These are phyloP conservation scores for Oryzias javanicus DNA, from an alignment of 2,113 vertebrate genomes.

Conservation along the genomic window DNA sequence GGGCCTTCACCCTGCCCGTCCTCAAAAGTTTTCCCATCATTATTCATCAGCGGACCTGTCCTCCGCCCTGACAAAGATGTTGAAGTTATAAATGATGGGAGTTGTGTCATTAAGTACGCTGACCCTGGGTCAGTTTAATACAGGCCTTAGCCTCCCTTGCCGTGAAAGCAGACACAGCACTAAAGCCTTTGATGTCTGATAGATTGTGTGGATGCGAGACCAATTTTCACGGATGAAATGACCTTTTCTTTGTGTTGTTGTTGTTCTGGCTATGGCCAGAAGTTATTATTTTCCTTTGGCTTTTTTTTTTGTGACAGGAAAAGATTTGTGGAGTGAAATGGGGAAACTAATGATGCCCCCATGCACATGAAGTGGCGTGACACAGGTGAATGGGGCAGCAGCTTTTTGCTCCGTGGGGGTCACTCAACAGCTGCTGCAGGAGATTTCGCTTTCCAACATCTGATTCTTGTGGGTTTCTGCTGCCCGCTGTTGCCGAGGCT, in stretches of 20 bases:
- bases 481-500: constrained; percentile 53
- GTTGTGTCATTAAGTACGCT: constrained; percentile 41
- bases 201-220: constrained; percentile 42
- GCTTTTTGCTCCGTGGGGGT: constrained; percentile 37
- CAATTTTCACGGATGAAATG: constrained; percentile 54
- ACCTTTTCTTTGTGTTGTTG: constrained; percentile 50
- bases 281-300: constrained; percentile 59
- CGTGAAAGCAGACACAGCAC: constrained; percentile 30
- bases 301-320: constrained; percentile 51
- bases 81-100: constrained; percentile 49
- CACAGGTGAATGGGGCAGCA: constrained; percentile 30
- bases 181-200: constrained; percentile 54
- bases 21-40: constrained; percentile 37
- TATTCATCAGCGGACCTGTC: constrained; percentile 49
- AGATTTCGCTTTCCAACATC: constrained; percentile 32
- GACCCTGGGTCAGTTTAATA: constrained; percentile 52
- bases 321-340: constrained; percentile 47
- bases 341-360: constrained; percentile 63
- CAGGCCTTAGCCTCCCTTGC: constrained; percentile 23
- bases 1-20: constrained; percentile 20
- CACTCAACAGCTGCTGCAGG: constrained; percentile 55
- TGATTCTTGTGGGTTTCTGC: constrained; percentile 44
- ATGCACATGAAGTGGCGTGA: constrained; percentile 12
- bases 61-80: constrained; percentile 44
- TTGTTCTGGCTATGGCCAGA: constrained; percentile 30